Evolutionary conservation across 2,113 vertebrate genomes (phyloP), one percentile per base, ranked within the genome.

Genomic region (Erinaceus europaeus): DNA sequence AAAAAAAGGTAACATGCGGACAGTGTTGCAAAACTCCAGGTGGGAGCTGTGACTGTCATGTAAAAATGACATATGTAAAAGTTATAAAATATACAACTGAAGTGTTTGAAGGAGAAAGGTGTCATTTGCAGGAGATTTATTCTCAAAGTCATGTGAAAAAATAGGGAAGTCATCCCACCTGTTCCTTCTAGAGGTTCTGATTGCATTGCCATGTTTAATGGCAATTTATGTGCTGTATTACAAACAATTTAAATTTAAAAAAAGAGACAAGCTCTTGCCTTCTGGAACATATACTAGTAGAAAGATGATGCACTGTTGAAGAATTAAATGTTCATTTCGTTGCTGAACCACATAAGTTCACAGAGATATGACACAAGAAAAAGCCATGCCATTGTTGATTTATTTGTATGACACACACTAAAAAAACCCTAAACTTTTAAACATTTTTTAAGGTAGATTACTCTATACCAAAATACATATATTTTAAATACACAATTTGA

Each of bases 21-120:
- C 96, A 97, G 97, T 97, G 97, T 97, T 97, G 96, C 92, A 95
- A 97, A 97, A 97, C 97, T 97, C 96, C 97, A 97, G 97, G 97
- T 97, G 97, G 96, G 96, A 97, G 96, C 96, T 97, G 96, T 97
- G 97, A 95, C 97, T 97, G 96, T 97, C n/a, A 62, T 97, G 97
- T 97, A 96, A 94, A 97, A 97, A 95, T 97, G 97, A 97, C 97
- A 97, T 97, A 97, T 97, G 97, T 97, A 97, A 96, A 97, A 97
- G 94, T 96, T 97, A 96, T 95, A 96, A 96, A 97, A 97, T 97
- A 97, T 93, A 97, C 95, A 97, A 92, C 96, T 97, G 94, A 97
- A 96, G 91, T 93, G 81, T 96, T 96, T 97, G 96, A 97, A 96
- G 95, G 95, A 97, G 96, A 97, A 97, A 96, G 97, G 97, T 97